Evolutionary conservation across 2,113 vertebrate genomes (phyloP).

Genomic region (Nansenia antarctica): DNA sequence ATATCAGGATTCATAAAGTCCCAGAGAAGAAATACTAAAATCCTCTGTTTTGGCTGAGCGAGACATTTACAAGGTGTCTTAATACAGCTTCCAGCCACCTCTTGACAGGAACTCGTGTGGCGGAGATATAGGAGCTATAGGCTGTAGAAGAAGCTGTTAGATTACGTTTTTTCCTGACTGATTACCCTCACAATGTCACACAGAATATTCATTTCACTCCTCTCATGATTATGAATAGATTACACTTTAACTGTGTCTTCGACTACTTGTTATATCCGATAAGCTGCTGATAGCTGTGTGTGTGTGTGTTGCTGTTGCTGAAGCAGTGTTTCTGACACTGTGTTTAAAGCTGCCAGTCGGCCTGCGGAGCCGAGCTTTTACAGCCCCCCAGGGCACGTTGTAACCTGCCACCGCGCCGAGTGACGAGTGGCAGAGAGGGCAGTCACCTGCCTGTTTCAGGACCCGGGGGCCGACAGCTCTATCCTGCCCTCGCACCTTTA

Average conservation of each 20-base stretch:
- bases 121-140: no score
- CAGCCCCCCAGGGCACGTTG: conserved; percentile 47
- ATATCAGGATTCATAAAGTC: not conserved
- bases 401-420: conserved; percentile 52
- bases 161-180: no score
- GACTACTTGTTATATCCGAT: conserved; percentile 57
- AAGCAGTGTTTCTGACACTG: conserved; percentile 38
- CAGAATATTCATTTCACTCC: conserved; percentile 42
- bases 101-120: not conserved
- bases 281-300: conserved; percentile 25
- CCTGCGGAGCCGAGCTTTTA: conserved; percentile 56
- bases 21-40: not conserved
- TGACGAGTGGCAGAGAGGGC: no score
- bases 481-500: no score
- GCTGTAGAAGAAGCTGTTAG: no score
- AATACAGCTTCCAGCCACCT: not conserved
- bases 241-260: conserved; percentile 52
- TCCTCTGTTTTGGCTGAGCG: not conserved
- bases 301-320: conserved; percentile 10
- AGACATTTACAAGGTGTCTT: not conserved
- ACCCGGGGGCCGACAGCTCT: no score
- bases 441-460: no score
- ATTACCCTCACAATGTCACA: conserved; percentile 32
- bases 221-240: conserved; percentile 52
- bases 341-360: conserved; percentile 60